Evolutionary conservation across 1,140 invertebrate species (phyloP), one percentile per base, ranked within the genome.

Genomic region (Cyrtorhinus lividipennis): DNA sequence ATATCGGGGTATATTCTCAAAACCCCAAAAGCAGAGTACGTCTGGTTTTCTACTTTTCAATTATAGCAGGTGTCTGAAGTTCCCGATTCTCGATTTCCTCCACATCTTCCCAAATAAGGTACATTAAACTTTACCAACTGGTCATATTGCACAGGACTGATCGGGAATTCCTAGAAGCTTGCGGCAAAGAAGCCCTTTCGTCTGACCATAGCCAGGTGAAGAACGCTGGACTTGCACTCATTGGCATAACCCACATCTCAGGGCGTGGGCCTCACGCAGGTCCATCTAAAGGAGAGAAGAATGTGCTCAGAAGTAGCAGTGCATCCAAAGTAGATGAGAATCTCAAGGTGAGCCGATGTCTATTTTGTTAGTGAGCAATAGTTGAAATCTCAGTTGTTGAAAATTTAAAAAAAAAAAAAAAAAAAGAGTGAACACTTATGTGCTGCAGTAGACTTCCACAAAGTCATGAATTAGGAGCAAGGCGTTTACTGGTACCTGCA

Each of bases 201-300:
- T 20, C 10, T 10, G 10, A 5, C 20, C n/a, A n/a, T n/a, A 20
- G 20, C 5, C 48, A 53, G 20, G 56, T 64, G 0, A 48, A 59
- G 10, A 61, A 64, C 24, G 63, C 63, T 56, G 63, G 63, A 38
- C 23, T 61, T 1, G 59, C 44, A 3, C 26, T 64, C 18, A 61
- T 64, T 38, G 63, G 63, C 22, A 23, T 24, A 24, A 20, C 45
- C 3, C 48, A 53, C 20, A 10, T 15, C 20, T 20, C 20, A 53
- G 8, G 8, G 8, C 12, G 48, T 5, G 48, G 48, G 8, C 5
- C 12, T 53, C 10, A 53, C 10, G 5, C 10, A 22, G 20, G 20
- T 5, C 5, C 48, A 5, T 53, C 48, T 5, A 53, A 20, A 53
- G 20, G 5, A 15, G 48, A 53, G 5, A 53, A 44, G 38, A 8